Evolutionary conservation across 2,888 invertebrate genomes (phyloP), one percentile per base, ranked within the genome.

Genomic region (Cheilosia scutellata): DNA sequence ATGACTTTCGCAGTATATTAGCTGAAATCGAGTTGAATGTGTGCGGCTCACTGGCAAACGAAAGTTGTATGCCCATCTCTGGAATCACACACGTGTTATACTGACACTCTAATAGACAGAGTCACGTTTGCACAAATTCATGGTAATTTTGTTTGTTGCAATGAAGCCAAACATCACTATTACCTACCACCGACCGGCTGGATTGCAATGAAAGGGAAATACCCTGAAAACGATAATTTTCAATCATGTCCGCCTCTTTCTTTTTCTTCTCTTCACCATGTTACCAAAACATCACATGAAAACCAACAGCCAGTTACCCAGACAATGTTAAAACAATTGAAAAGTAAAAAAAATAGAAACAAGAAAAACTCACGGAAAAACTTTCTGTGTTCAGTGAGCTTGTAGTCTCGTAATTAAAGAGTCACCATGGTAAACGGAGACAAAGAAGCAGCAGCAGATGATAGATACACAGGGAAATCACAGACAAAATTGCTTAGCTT

Each of bases 331-430:
- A 51, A 42, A 72, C 51, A 72, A 51, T 63, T 44, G 53, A 65
- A 74, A 74, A 65, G 63, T 74, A 5, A 27, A 27, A 66, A 40
- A 13, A 37, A 7, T 25, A 37, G 42, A 68, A 16, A 42, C 27
- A 16, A 11, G 27, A 13, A 57, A 63, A 71, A 78, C 44, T 62
- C 77, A 29, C 2, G 55, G 13, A 49, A 75, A 47, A 82, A 68
- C 68, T 82, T 75, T 70, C 47, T 20, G 25, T 62, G 51, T 40
- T 16, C 44, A 63, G 66, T 55, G 20, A 57, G 62, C 49, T 62
- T 49, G 63, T 63, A 65, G 49, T 37, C 62, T 76, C 63, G 57
- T 70, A 76, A 82, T 82, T 76, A 82, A 76, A 75, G 76, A 82
- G 49, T 63, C 70, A 70, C 49, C 37, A 74, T 63, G 42, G 40